Percentiles rank a stretch among this genome's conserved stretches.
These are phyloP conservation scores for Rambutsinella grinnellia DNA, from an alignment of 2,888 invertebrate species.

Conservation along the genomic window DNA sequence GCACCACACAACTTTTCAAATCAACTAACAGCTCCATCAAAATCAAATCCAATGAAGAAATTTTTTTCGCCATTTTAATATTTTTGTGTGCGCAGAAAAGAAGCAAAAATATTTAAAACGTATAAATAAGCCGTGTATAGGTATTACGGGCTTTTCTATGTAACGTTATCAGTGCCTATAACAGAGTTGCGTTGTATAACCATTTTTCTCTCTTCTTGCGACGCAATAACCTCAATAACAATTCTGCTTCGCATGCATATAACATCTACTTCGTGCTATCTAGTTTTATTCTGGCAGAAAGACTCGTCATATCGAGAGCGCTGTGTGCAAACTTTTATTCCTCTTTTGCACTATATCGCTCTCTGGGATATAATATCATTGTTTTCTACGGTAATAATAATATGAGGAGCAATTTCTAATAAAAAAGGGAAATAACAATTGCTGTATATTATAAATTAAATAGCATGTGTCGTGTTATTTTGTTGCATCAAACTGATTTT, in stretches of 20 bases:
- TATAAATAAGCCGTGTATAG: too few relatives aligned
- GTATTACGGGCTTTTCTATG: neutral
- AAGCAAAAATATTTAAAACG: too few relatives aligned
- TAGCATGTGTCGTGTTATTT: neutral
- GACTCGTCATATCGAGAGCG: neutral
- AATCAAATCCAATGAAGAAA: too few relatives aligned
- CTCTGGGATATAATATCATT: too few relatives aligned
- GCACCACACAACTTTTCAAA: too few relatives aligned
- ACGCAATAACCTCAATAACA: conserved; percentile 56
- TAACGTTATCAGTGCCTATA: neutral
- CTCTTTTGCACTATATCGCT: too few relatives aligned
- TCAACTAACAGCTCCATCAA: too few relatives aligned
- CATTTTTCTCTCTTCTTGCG: conserved; percentile 49
- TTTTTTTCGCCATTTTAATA: too few relatives aligned
- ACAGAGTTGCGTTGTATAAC: conserved; percentile 35
- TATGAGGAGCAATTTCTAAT: too few relatives aligned
- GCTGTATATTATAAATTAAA: neutral
- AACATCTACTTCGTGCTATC: neutral
- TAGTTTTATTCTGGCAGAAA: neutral
- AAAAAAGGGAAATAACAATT: neutral
- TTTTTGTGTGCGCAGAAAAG: too few relatives aligned
- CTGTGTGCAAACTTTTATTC: too few relatives aligned
- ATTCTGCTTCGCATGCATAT: neutral
- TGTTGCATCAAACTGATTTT: neutral
- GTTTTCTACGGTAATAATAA: too few relatives aligned